A percentile compares a stretch with the other conserved stretches of the same genome.
Evolutionary conservation across 2,888 invertebrate species (phyloP).

Genomic region (Caenorhabditis imperialis): DNA sequence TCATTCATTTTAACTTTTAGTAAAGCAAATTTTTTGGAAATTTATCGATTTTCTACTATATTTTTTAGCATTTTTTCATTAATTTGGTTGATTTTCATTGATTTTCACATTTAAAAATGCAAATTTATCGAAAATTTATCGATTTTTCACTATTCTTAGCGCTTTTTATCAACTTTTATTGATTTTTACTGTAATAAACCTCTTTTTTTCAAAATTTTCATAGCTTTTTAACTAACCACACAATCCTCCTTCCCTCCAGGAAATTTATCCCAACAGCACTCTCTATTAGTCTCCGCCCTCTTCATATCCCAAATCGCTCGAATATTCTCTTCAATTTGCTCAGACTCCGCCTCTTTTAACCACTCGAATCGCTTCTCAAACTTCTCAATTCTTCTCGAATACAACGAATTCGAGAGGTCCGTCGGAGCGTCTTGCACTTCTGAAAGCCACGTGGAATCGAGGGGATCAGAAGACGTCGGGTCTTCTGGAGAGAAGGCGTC

Average conservation of each 20-base stretch:
- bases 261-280: conserved; percentile 48
- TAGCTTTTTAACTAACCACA: conserved; percentile 24
- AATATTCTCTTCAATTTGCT: conserved; percentile 17
- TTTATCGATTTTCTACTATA: too few species aligned
- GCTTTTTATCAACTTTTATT: too few species aligned
- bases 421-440: conserved; percentile 66
- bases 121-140: too few species aligned
- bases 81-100: too few species aligned
- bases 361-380: conserved; percentile 63
- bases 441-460: conserved; percentile 62
- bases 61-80: neutral
- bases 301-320: conserved; percentile 32
- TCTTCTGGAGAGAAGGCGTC: neutral
- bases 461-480: neutral
- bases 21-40: too few species aligned
- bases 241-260: conserved; percentile 25
- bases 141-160: too few species aligned
- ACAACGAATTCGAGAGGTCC: conserved; percentile 65
- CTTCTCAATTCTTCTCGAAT: conserved; percentile 29
- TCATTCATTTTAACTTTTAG: too few species aligned
- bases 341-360: conserved; percentile 38
- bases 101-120: too few species aligned
- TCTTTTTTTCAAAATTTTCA: neutral
- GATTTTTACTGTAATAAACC: too few species aligned
- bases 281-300: conserved; percentile 35